Evolutionary conservation across 2,797 vertebrate species (phyloP), one percentile per base, ranked within the genome.

Genomic region (Ispidina lecontei): DNA sequence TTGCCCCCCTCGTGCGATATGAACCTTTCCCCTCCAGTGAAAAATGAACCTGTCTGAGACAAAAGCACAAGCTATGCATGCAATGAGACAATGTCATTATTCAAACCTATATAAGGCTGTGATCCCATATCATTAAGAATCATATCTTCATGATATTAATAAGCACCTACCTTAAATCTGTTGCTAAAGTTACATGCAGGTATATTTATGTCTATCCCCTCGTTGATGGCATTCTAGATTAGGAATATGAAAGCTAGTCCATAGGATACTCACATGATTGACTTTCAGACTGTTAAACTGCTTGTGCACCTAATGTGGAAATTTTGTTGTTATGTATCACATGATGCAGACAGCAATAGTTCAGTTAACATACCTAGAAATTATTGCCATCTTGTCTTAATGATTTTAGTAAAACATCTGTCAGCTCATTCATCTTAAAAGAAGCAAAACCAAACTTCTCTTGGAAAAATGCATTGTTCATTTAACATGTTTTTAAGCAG

Each of bases 31-130:
- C 98, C 98, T 98, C 98, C 98, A 95, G 98, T 99, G 98, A 99
- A 98, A 99, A 99, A 99, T 98, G 98, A 98, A 98, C 98, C 98
- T 99, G 98, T 99, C 98, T 98, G 97, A 98, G 96, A 97, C 97
- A 97, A 97, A 98, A 98, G 98, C 98, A 98, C 98, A 98, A 97
- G 98, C 97, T 97, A 97, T 97, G 97, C 98, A 98, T 97, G 96
- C 97, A 94, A 95, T 82, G 95, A 97, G 97, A 97, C 97, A 96
- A 93, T 97, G 97, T 97, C 97, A 98, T 98, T 98, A 98, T 97
- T 98, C 98, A 98, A 96, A 94, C 93, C 94, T 97, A 96, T 97
- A 97, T 97, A 97, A 97, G 97, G 96, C 97, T 98, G 95, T 96
- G 97, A 97, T 98, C 97, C 97, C 97, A 97, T 96, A 98, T 98